Conservation (phyloP, 2,888 invertebrate genomes). For the Baccha elongata region DNA sequence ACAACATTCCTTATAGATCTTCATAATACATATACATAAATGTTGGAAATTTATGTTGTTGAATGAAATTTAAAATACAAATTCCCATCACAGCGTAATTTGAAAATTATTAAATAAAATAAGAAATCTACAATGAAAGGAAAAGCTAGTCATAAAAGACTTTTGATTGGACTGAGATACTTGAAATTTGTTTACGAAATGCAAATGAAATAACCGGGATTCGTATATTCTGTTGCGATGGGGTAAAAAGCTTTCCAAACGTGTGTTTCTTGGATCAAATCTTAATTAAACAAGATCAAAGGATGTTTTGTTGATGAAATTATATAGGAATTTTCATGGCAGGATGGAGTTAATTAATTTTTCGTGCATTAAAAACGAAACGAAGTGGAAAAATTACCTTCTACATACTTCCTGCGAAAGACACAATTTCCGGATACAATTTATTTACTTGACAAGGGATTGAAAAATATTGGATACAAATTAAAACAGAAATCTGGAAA, state of each 20-base stretch:
- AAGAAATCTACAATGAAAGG: background rate
- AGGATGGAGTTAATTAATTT: conserved; percentile 1
- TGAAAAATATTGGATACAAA: background rate
- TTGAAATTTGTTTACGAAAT: conserved; percentile 9
- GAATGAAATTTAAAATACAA: conserved; percentile 1
- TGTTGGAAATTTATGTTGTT: background rate
- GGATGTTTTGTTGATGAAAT: background rate
- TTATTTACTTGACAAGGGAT: background rate
- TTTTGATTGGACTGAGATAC: background rate
- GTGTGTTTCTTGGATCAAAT: conserved; percentile 5
- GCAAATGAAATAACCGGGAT: conserved; percentile 15
- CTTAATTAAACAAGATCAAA: conserved; percentile 12
- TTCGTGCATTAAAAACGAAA: background rate
- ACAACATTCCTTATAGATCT: background rate
- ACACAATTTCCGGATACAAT: conserved; percentile 1
- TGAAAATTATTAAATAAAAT: background rate
- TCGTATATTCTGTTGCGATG: background rate
- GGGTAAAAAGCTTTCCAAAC: conserved; percentile 1
- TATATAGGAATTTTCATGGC: background rate
- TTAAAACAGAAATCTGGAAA: too few species aligned
- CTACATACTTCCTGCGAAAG: too few species aligned
- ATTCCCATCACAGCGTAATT: conserved; percentile 6
- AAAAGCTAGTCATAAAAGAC: background rate
- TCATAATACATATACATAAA: background rate
- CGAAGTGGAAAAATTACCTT: conserved; percentile 6